Conservation (phyloP, 2,797 vertebrate genomes). For the Sebastes glaucus region DNA sequence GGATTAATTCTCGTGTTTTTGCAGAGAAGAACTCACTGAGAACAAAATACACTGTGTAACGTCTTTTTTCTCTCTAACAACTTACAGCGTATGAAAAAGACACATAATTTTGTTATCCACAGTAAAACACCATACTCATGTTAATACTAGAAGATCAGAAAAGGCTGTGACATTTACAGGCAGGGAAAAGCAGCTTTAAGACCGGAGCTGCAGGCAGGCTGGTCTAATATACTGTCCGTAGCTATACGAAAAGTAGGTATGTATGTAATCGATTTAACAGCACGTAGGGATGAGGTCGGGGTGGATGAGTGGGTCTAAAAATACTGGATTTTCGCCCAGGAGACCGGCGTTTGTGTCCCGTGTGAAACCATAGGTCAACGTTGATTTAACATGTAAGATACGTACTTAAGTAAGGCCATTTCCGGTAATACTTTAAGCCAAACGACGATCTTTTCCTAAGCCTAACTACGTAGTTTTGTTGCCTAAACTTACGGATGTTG, state of each 20-base stretch:
- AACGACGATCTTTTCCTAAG: background rate
- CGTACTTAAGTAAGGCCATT: too few species aligned
- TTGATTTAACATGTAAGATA: background rate
- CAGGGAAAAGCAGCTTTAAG: constrained; percentile 7
- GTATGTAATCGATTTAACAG: background rate
- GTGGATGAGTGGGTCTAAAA: background rate
- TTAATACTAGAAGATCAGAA: constrained; percentile 19
- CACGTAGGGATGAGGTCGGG: too few species aligned
- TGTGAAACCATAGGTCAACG: background rate
- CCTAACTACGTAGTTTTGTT: background rate
- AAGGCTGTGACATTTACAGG: constrained; percentile 8
- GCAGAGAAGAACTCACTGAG: constrained; percentile 11
- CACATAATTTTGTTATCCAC: constrained; percentile 10
- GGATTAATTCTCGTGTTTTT: constrained; percentile 29
- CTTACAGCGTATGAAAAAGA: constrained; percentile 7
- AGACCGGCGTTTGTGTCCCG: background rate
- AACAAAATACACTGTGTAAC: constrained; percentile 19
- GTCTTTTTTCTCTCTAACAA: background rate
- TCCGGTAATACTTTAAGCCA: background rate
- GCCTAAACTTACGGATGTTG: background rate
- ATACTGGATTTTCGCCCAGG: background rate
- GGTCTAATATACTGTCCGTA: background rate
- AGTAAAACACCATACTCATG: constrained; percentile 13
- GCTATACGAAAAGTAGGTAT: background rate
- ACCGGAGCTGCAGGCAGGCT: background rate